Base-by-base conservation (phyloP, 2,797 vertebrate genomes). In the Muraenolepis orangiensis region DNA sequence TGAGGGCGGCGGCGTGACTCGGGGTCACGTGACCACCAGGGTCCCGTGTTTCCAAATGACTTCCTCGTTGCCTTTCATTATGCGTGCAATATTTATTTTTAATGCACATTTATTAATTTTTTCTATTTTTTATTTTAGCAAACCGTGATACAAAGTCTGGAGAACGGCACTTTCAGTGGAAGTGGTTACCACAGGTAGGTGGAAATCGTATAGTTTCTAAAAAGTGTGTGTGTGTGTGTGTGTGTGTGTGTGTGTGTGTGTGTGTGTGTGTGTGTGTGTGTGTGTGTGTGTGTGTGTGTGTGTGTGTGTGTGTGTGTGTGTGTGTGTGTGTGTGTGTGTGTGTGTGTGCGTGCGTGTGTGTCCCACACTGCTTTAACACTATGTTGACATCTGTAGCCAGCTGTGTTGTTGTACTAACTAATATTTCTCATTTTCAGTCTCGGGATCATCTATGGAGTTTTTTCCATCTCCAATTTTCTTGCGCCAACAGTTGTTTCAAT, bases 361-460 rank as follows among this genome's bases (percentile, higher is more conserved):
- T 46, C 42, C 42, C n/a, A n/a, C n/a, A 46, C 40, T 1, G 1
- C 4, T 16, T 16, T 1, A 12, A 42, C 13, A 42, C 40, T 10
- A 42, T 14, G 14, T 42, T 1, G 7, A 57, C 8, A 66, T 66
- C 61, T 66, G 61, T 29, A 20, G 46, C 46, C 18, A 8, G 8
- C 20, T 51, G 30, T 31, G 30, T 31, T 31, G 6, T 31, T 67
- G 28, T 67, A 31, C 16, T 40, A 23, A 38, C 13, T 14, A 30
- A 46, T 71, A 20, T 23, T 64, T 23, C 70, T 0, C n/a, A 23
- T 81, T 12, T 2, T 40, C 83, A 95, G 94, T 79, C 92, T 95
- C 30, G 94, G 94, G 13, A 94, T 95, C 81, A 94, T 95, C 87
- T 95, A 95, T 87, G 94, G 93, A 72, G 85, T 95, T 23, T 95